phyloP scores from a whole-genome alignment of 2,888 invertebrate species.

The Mythimna ferrago region DNA sequence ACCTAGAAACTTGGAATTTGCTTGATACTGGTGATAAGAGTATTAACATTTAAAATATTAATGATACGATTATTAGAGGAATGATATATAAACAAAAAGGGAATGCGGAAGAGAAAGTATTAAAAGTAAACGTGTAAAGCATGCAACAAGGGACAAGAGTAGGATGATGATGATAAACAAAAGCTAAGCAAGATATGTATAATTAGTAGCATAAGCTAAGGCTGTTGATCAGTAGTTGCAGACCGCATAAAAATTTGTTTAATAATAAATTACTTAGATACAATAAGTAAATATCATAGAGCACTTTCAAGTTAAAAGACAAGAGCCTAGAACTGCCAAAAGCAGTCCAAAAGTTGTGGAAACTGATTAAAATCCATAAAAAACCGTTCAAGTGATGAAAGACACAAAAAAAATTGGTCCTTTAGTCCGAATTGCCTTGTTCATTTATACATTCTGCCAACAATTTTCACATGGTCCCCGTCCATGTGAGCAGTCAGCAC shows the following conservation, averaged over 20 bases:
- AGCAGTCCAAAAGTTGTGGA: too few relatives aligned
- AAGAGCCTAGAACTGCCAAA: not conserved
- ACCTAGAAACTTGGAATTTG: not conserved
- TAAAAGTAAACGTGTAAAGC: not conserved
- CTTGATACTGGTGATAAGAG: conserved; percentile 3
- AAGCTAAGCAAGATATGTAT: not conserved
- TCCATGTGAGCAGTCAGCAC: conserved; percentile 29
- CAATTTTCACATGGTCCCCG: conserved; percentile 41
- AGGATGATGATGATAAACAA: not conserved
- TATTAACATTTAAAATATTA: not conserved
- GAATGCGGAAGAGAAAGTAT: not conserved
- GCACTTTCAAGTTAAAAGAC: not conserved
- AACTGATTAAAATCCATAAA: not conserved
- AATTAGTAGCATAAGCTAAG: not conserved
- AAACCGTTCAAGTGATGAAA: not conserved
- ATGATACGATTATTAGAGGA: not conserved
- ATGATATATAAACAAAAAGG: not conserved
- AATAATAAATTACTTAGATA: not conserved
- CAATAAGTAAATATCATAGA: not conserved
- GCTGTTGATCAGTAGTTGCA: not conserved
- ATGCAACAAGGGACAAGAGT: not conserved
- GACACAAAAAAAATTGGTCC: not conserved
- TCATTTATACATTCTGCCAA: conserved; percentile 22
- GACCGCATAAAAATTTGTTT: too few relatives aligned
- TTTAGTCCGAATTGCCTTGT: conserved; percentile 2